Evolutionary conservation across 2,797 vertebrate species (phyloP).

Genomic region (Sebastes hubbsi): DNA sequence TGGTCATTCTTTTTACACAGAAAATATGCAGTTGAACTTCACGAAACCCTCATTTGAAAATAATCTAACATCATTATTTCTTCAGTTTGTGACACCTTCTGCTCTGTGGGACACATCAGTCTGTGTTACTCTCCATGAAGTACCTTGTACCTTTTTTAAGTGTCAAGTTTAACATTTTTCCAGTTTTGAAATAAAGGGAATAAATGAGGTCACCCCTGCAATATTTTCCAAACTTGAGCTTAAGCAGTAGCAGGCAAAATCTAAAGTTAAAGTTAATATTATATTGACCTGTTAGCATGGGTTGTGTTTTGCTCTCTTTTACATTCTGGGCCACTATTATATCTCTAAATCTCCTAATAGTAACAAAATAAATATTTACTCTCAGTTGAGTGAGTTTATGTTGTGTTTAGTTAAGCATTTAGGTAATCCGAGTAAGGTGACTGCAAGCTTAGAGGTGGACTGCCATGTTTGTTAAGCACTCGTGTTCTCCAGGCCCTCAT

Average conservation of each 20-base stretch:
- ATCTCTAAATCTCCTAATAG: background rate
- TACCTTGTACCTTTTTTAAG: background rate
- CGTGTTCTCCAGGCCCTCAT: background rate
- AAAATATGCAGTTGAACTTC: background rate
- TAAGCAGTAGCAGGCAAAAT: background rate
- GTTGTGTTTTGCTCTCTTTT: background rate
- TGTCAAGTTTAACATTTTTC: background rate
- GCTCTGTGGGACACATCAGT: background rate
- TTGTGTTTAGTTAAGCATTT: constrained; percentile 12
- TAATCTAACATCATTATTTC: background rate
- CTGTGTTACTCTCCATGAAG: background rate
- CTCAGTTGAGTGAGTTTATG: constrained; percentile 3
- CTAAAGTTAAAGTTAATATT: background rate
- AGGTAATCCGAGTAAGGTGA: background rate
- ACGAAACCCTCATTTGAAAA: background rate
- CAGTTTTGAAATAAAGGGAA: background rate
- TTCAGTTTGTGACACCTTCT: background rate
- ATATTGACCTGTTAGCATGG: background rate
- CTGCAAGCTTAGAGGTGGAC: background rate
- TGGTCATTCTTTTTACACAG: background rate
- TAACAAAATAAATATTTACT: constrained; percentile 19
- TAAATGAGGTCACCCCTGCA: background rate
- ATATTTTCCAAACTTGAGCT: background rate
- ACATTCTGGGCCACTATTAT: background rate
- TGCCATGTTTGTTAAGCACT: background rate